Evolutionary conservation across 2,797 vertebrate genomes (phyloP), one percentile per base, ranked within the genome.

Genomic region (Odontamblyopus lacepedii): DNA sequence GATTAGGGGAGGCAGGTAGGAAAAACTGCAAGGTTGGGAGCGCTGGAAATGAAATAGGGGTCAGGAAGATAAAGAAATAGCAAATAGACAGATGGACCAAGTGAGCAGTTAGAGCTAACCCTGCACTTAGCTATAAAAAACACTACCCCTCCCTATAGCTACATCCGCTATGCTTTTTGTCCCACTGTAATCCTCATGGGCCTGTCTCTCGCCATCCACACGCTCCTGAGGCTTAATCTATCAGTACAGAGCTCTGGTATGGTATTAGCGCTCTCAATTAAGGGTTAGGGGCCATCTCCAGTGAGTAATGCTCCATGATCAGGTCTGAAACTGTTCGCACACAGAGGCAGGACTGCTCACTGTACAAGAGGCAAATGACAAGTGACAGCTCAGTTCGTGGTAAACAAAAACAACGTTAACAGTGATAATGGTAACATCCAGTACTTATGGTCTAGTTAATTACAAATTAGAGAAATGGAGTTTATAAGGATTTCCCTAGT

Each of bases 181-280:
- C 66, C 38, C 55, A 27, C 53, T 83, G 73, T 92, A 92, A 92
- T 92, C 91, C 85, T 85, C 81, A 35, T 71, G 86, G 90, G 89
- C 56, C 81, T 88, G 87, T 85, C 84, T 53, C 79, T 79, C 76
- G 74, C 80, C 68, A 78, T 86, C 72, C 74, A 56, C 82, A 85
- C 81, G 71, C 82, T 87, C 86, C 79, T 59, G 81, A 86, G 87
- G 91, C 89, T 92, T 92, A 92, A 83, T 86, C 85, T 77, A 67
- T 80, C 82, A 70, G 79, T 61, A 67, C 79, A 80, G 83, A 57
- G 79, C 85, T 86, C 76, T 76, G 67, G 75, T 84, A 78, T 77
- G 63, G 85, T 90, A 92, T 91, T 92, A 93, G 82, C 83, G 74
- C 82, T 89, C 89, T 90, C 89, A 91, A 92, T 94, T 93, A 92